Evolutionary conservation across 1,140 invertebrate genomes (phyloP), one percentile per base, ranked within the genome.

Genomic region (Theocolax elegans): DNA sequence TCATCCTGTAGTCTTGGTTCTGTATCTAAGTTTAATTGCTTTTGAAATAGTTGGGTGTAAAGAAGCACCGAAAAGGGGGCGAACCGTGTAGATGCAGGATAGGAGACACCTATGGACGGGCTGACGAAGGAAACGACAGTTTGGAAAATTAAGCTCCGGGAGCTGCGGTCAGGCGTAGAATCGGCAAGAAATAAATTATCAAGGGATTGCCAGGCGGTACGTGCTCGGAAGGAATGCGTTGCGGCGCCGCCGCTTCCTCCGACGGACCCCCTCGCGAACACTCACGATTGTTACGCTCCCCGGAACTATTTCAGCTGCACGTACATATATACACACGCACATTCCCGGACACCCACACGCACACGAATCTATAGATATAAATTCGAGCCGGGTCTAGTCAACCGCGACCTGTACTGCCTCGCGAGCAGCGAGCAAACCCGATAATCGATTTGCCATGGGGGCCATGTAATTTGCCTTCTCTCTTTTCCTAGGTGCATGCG

Each of bases 101-200:
- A 31, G 56, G 12, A 15, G n/a, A n/a, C n/a, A n/a, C n/a, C n/a
- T n/a, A n/a, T n/a, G n/a, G n/a, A n/a, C n/a, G n/a, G n/a, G n/a
- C n/a, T n/a, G n/a, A n/a, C n/a, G n/a, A n/a, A n/a, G n/a, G n/a
- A n/a, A n/a, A n/a, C 46, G 59, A 42, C 60, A 51, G 31, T 27
- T 53, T 25, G 58, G 74, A 59, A 77, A 79, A 81, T 76, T 77
- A 77, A 79, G 59, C 70, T 53, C 67, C 56, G 58, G 42, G 21
- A 60, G 74, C 74, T 77, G 80, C 72, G 80, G 79, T 80, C 78
- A 77, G 59, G 27, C 46, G 31, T 67, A 66, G 75, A 73, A 74
- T 65, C 67, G 74, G 77, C 81, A 84, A 85, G 82, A 85, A 85
- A 81, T 81, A 84, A 84, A 84, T 85, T 84, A 78, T 76, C 70